Evolutionary conservation across 2,888 invertebrate genomes (phyloP).

Genomic region (Andrena haemorrhoa): DNA sequence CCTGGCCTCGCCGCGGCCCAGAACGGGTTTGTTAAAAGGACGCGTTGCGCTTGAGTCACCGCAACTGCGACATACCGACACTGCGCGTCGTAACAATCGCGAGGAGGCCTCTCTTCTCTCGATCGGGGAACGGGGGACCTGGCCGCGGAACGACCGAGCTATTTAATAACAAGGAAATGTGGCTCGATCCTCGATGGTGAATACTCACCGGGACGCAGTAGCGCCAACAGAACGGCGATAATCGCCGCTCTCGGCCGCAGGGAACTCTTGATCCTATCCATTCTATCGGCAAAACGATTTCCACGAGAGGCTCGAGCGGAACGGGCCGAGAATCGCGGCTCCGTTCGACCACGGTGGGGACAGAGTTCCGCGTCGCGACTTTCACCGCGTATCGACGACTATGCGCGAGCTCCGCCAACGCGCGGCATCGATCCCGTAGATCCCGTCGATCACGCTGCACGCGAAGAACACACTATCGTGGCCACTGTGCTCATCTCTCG

Average conservation of each 20-base stretch:
- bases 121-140: background rate
- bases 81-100: slow-evolving; percentile 42
- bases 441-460: slow-evolving; percentile 37
- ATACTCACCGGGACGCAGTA: slow-evolving; percentile 57
- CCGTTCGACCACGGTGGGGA: slow-evolving; percentile 38
- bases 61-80: slow-evolving; percentile 47
- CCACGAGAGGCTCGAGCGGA: slow-evolving; percentile 25
- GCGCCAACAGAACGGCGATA: slow-evolving; percentile 37
- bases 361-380: slow-evolving; percentile 47
- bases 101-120: background rate
- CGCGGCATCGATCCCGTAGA: slow-evolving; percentile 53
- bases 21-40: slow-evolving; percentile 58
- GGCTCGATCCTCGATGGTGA: background rate
- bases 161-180: background rate
- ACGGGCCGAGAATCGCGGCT: slow-evolving; percentile 35
- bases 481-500: slow-evolving; percentile 24
- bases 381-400: slow-evolving; percentile 50
- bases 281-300: slow-evolving; percentile 45
- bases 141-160: background rate
- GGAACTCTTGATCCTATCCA: slow-evolving; percentile 47
- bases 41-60: slow-evolving; percentile 37
- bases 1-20: slow-evolving; percentile 41
- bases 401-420: slow-evolving; percentile 18
- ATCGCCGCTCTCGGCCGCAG: slow-evolving; percentile 33
- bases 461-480: slow-evolving; percentile 6